These are phyloP conservation scores for Boleophthalmus pectinirostris DNA, from an alignment of 2,113 vertebrate genomes.

Conservation along the genomic window DNA sequence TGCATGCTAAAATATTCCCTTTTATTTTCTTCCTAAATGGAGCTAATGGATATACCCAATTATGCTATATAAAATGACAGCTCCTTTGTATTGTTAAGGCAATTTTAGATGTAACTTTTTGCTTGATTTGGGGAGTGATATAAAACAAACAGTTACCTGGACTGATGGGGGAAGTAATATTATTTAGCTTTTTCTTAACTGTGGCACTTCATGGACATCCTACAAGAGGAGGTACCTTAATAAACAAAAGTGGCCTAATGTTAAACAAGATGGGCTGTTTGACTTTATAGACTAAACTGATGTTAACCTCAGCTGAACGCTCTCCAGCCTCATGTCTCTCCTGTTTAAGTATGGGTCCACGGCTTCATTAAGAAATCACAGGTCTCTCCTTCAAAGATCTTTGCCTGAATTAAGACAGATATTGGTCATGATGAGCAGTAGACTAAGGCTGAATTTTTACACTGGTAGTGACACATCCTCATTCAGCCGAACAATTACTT, in stretches of 20 bases:
- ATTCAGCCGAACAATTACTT: no score
- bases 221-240: neutral
- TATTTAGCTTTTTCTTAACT: neutral
- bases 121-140: no score
- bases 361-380: neutral
- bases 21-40: neutral
- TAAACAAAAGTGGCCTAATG: neutral
- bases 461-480: no score
- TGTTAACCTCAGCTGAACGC: slow-evolving; percentile 1
- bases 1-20: neutral
- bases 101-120: neutral
- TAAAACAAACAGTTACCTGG: neutral
- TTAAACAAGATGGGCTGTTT: neutral
- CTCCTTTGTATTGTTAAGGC: neutral
- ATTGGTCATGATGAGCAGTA: no score
- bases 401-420: no score
- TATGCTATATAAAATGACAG: neutral
- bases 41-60: neutral
- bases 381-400: no score
- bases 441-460: no score
- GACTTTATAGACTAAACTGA: neutral
- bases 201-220: neutral
- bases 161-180: neutral
- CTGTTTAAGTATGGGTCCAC: slow-evolving; percentile 10
- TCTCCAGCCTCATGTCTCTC: neutral